Evolutionary conservation across 1,140 invertebrate genomes (phyloP).

Genomic region (Cheumatopsyche charites): DNA sequence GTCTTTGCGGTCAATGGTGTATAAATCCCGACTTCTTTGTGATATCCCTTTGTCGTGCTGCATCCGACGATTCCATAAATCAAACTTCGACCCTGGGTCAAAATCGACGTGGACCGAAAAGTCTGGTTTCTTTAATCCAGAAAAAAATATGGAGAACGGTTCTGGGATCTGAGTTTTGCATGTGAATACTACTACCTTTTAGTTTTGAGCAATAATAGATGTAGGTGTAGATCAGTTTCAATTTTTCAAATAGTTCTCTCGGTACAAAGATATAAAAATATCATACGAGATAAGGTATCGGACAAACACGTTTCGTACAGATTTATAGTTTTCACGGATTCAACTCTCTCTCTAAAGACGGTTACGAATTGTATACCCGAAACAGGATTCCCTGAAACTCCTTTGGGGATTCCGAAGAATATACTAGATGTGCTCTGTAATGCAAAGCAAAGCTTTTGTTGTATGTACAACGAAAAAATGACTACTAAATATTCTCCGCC

Average conservation of each 20-base stretch:
- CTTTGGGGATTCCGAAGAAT: background rate
- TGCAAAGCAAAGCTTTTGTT: conserved; percentile 6
- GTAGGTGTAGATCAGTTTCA: too few species aligned
- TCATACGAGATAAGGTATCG: too few species aligned
- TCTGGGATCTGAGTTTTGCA: background rate
- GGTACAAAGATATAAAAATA: too few species aligned
- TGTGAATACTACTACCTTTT: too few species aligned
- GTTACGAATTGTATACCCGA: background rate
- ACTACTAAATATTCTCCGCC: too few species aligned
- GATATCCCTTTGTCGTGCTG: conserved; percentile 20
- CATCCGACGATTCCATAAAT: conserved; percentile 31
- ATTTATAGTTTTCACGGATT: too few species aligned
- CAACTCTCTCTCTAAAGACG: background rate
- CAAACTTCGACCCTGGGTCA: conserved; percentile 19
- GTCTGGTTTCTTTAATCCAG: background rate
- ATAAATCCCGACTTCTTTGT: conserved; percentile 28
- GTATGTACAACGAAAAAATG: background rate
- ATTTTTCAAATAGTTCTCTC: too few species aligned
- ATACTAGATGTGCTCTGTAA: background rate
- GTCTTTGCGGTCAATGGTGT: background rate
- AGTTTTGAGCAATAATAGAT: too few species aligned
- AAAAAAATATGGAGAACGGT: conserved; percentile 21
- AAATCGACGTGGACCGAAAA: background rate
- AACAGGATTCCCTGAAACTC: background rate
- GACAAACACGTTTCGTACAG: too few species aligned